These are phyloP conservation scores for Schmidtea mediterranea DNA, from an alignment of 1,140 invertebrate genomes.

Conservation along the genomic window DNA sequence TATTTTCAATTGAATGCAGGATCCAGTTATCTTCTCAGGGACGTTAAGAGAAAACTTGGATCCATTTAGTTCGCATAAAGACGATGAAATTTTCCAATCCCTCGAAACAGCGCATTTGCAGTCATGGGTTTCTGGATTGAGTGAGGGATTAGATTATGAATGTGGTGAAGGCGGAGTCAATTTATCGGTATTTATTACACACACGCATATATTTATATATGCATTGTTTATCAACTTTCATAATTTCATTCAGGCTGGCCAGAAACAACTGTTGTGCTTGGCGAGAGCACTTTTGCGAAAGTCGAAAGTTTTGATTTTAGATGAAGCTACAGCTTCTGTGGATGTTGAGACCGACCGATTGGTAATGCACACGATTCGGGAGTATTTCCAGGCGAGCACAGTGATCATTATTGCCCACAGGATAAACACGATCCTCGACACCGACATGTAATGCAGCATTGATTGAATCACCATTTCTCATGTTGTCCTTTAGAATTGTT, in stretches of 20 bases:
- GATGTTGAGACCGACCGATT: constrained; percentile 25
- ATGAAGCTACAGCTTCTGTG: constrained; percentile 29
- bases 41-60: no score
- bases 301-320: constrained; percentile 48
- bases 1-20: no score
- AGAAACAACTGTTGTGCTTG: constrained; percentile 32
- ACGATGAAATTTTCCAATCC: constrained; percentile 10
- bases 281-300: constrained; percentile 31
- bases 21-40: no score
- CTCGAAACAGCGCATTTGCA: constrained; percentile 9
- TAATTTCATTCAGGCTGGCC: constrained; percentile 30
- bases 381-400: constrained; percentile 23
- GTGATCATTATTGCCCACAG: constrained; percentile 29
- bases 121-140: background rate
- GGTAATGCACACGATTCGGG: constrained; percentile 24
- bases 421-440: constrained; percentile 29
- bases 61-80: background rate
- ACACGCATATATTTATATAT: no score
- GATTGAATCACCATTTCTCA: no score
- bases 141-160: background rate
- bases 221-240: no score
- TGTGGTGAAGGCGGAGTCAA: background rate
- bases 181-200: constrained; percentile 11
- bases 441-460: no score
- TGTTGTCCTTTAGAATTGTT: no score